Evolutionary conservation across 2,113 vertebrate genomes (phyloP).

Genomic region (Rhegmatorhina hoffmannsi): DNA sequence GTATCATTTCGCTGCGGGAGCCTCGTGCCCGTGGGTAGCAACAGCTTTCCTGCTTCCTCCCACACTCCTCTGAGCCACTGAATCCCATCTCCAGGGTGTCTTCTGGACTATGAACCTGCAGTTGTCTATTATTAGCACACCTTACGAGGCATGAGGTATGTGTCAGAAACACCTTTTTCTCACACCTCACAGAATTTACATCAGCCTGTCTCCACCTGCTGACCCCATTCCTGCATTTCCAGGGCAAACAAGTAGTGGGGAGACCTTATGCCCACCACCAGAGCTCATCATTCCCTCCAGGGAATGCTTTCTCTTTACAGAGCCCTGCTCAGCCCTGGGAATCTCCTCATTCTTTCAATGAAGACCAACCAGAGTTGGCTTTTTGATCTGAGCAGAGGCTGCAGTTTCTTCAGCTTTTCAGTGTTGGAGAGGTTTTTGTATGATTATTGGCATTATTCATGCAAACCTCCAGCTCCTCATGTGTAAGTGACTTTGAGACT

Average conservation of each 20-base stretch:
- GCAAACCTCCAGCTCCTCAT: not conserved
- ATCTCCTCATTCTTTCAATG: not conserved
- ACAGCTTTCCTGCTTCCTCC: not conserved
- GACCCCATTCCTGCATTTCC: not conserved
- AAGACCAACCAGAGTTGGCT: not conserved
- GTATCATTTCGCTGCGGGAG: not conserved
- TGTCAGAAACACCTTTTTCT: not conserved
- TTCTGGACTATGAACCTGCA: not conserved
- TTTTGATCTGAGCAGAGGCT: not conserved
- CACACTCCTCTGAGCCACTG: not conserved
- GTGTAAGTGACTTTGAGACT: not conserved
- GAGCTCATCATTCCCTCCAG: not conserved
- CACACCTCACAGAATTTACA: not conserved
- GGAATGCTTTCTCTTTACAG: not conserved
- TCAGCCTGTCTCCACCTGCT: not conserved
- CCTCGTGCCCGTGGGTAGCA: not conserved
- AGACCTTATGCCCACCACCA: not conserved
- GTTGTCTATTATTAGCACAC: not conserved
- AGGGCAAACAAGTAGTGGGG: not conserved
- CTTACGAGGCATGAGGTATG: not conserved
- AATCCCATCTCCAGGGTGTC: not conserved
- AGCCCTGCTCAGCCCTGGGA: not conserved
- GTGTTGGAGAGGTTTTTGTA: not conserved
- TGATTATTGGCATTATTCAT: not conserved
- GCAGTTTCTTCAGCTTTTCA: not conserved